Evolutionary conservation across 2,797 vertebrate species (phyloP).

Genomic region (Eulemur mongoz): DNA sequence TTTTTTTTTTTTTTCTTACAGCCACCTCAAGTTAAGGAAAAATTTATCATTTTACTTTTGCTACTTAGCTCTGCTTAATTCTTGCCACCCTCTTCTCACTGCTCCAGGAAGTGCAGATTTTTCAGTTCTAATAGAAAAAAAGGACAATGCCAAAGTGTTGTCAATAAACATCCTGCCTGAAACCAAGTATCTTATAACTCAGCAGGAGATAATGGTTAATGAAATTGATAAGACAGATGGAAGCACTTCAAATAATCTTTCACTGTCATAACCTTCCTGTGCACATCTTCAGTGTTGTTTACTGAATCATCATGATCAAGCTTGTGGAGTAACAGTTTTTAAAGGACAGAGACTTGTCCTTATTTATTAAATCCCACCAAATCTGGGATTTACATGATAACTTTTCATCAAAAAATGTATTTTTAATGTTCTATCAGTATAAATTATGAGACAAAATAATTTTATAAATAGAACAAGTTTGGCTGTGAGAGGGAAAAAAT

Average conservation of each 20-base stretch:
- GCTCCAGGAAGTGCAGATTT: neutral
- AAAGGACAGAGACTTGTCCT: slow-evolving; percentile 14
- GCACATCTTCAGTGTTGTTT: neutral
- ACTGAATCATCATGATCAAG: neutral
- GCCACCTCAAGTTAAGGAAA: neutral
- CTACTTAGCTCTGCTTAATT: neutral
- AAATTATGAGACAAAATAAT: slow-evolving; percentile 45
- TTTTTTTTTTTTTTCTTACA: neutral
- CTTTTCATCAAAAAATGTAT: neutral
- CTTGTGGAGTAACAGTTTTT: slow-evolving; percentile 49
- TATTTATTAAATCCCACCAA: neutral
- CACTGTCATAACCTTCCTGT: neutral
- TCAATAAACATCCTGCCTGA: slow-evolving; percentile 50
- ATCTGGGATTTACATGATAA: slow-evolving; percentile 24
- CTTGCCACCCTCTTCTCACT: neutral
- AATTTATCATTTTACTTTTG: slow-evolving; percentile 19
- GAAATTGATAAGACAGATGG: slow-evolving; percentile 54
- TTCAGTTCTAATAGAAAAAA: neutral
- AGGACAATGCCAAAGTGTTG: neutral
- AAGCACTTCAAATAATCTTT: slow-evolving; percentile 49
- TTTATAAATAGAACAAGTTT: slow-evolving; percentile 46
- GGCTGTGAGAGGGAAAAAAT: neutral
- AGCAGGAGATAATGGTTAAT: slow-evolving; percentile 58
- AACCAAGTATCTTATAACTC: slow-evolving; percentile 36
- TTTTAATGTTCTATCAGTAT: slow-evolving; percentile 1